phyloP scores from a whole-genome alignment of 2,113 vertebrate genomes.

The Phycodurus eques region DNA sequence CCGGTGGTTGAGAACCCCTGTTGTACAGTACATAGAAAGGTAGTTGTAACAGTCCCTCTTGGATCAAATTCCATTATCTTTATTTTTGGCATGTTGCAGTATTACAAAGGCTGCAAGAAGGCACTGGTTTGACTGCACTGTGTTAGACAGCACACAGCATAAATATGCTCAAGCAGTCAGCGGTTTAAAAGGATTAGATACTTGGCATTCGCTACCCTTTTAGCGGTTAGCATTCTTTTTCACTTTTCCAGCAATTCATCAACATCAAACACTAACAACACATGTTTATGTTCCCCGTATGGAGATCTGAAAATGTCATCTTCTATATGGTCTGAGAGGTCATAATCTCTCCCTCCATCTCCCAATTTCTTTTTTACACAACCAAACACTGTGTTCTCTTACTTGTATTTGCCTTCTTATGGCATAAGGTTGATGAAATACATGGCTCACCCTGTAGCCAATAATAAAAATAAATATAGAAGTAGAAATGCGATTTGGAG shows the following conservation, averaged over 20 bases:
- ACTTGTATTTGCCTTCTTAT: background rate
- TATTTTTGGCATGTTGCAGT: conserved; percentile 45
- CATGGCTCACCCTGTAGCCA: conserved; percentile 6
- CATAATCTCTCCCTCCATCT: conserved; percentile 65
- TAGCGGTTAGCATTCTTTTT: conserved; percentile 58
- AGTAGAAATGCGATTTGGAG: conserved; percentile 27
- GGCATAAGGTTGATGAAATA: background rate
- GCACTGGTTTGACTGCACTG: conserved; percentile 39
- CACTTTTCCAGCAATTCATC: conserved; percentile 36
- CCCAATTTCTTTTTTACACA: conserved; percentile 31
- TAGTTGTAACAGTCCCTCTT: conserved; percentile 22
- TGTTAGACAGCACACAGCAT: conserved; percentile 29
- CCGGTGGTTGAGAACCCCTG: background rate
- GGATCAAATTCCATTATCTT: conserved; percentile 24
- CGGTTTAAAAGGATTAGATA: conserved; percentile 52
- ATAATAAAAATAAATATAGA: conserved; percentile 25
- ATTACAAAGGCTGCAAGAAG: conserved; percentile 39
- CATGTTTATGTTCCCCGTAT: conserved; percentile 67
- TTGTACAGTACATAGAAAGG: conserved; percentile 16
- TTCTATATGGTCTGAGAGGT: conserved; percentile 55
- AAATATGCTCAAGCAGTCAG: conserved; percentile 47
- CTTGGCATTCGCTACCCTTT: conserved; percentile 52
- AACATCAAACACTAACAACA: conserved; percentile 65
- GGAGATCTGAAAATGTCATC: conserved; percentile 54
- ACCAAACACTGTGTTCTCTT: conserved; percentile 18